A percentile compares a stretch with the other conserved stretches of the same genome.
Conservation (phyloP, 1,140 invertebrate species). For the Venustaconcha ellipsiformis region DNA sequence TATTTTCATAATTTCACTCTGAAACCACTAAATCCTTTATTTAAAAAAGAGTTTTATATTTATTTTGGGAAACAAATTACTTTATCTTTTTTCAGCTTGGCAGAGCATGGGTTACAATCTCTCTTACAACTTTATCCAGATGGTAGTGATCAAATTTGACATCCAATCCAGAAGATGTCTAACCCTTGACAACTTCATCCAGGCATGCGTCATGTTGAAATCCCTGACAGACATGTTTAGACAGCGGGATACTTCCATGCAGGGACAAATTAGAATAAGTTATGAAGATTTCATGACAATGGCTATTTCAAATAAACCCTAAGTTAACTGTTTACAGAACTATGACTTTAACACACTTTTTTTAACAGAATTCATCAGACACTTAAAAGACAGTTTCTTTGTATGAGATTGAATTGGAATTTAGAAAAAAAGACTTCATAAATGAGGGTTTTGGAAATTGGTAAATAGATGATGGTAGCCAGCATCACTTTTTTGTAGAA, state of each 20-base stretch:
- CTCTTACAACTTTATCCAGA: slow-evolving; percentile 81
- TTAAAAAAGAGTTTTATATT: background rate
- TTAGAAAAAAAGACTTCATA: too few relatives aligned
- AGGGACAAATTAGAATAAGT: slow-evolving; percentile 81
- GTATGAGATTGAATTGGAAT: too few relatives aligned
- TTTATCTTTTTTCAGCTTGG: slow-evolving; percentile 74
- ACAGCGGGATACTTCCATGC: slow-evolving; percentile 79
- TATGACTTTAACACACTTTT: too few relatives aligned
- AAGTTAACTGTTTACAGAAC: slow-evolving; percentile 1
- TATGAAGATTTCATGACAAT: slow-evolving; percentile 89
- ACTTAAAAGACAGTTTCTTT: too few relatives aligned
- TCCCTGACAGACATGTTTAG: slow-evolving; percentile 87
- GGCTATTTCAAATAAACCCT: slow-evolving; percentile 72
- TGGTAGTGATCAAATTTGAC: slow-evolving; percentile 78
- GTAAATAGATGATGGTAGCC: too few relatives aligned
- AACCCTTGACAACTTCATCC: slow-evolving; percentile 89
- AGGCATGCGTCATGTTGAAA: slow-evolving; percentile 87
- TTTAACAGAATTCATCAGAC: too few relatives aligned
- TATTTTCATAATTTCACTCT: too few relatives aligned
- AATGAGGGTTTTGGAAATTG: too few relatives aligned
- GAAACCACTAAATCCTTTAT: too few relatives aligned
- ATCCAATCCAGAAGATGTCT: slow-evolving; percentile 72
- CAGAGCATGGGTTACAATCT: slow-evolving; percentile 91
- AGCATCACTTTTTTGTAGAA: too few relatives aligned
- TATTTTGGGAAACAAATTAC: background rate